Conservation (phyloP, 2,888 invertebrate species). For the Biston stratarius region DNA sequence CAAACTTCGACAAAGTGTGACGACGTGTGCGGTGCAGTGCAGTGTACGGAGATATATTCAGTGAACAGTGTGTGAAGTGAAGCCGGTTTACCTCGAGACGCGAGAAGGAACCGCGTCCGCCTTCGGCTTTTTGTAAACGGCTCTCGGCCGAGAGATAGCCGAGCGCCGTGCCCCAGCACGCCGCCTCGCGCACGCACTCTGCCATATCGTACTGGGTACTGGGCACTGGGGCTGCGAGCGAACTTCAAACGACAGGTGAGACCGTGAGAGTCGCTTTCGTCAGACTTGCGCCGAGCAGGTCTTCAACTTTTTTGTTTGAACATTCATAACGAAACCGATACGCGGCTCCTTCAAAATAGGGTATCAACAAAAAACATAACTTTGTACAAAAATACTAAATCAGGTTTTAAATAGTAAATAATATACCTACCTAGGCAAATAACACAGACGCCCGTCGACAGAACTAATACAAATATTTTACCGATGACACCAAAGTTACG, state of each 20-base stretch:
- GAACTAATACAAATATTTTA: too few relatives aligned
- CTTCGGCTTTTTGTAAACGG: constrained; percentile 66
- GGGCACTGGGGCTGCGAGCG: not conserved
- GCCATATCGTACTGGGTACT: too few relatives aligned
- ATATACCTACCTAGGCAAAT: too few relatives aligned
- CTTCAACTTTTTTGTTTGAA: not conserved
- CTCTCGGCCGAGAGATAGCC: constrained; percentile 54
- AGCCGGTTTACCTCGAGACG: constrained; percentile 67
- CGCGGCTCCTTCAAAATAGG: not conserved
- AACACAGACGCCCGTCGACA: too few relatives aligned
- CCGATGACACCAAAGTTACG: not conserved
- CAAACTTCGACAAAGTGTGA: constrained; percentile 51
- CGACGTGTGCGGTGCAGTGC: constrained; percentile 45
- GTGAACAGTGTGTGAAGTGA: constrained; percentile 46
- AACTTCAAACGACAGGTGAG: constrained; percentile 12
- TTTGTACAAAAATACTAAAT: not conserved
- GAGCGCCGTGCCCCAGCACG: constrained; percentile 39
- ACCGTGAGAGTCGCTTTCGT: not conserved
- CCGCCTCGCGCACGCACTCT: too few relatives aligned
- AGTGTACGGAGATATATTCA: constrained; percentile 52
- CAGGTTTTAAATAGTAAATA: too few relatives aligned
- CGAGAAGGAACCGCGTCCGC: constrained; percentile 51
- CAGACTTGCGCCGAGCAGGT: not conserved
- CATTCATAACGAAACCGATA: not conserved
- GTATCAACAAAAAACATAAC: not conserved